Evolutionary conservation across 2,888 invertebrate genomes (phyloP), one percentile per base, ranked within the genome.

Genomic region (Heteromurus nitidus): DNA sequence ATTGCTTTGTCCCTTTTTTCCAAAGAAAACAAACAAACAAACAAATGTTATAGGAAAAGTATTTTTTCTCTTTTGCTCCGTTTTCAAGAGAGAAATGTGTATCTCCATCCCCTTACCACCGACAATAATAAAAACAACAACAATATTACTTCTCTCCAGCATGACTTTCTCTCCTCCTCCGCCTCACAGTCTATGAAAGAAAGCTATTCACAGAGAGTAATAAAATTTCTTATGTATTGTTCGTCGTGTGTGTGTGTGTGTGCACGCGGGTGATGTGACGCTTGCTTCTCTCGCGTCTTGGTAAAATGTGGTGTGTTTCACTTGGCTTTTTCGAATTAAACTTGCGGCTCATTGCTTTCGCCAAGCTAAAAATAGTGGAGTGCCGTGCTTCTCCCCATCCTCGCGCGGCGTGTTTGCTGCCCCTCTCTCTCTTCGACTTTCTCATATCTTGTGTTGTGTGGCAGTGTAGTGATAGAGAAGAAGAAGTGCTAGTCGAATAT

Each of bases 281-380:
- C 18, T n/a, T 50, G 13, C 18, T 18, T 50, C 53, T 58, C 36
- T 42, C n/a, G 31, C 18, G n/a, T 50, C 26, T 67, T 28, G n/a
- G 18, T 44, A 28, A 47, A 67, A 47, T 64, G 69, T 60, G 50
- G 60, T 53, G 64, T 47, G 64, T 81, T 75, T 81, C 80, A 68
- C 64, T 81, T 80, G 80, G 72, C 73, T 72, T 80, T 74, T 74
- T 68, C 28, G 73, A 81, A 81, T 81, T 81, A 75, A 81, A 81
- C 80, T 80, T 75, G 74, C 80, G 80, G 80, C 80, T 81, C 80
- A 74, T 81, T 81, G 64, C 80, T 81, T 81, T 69, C 75, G 69
- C 80, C 80, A 58, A 58, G 58, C 30, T 53, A n/a, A n/a, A n/a
- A n/a, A n/a, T n/a, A n/a, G n/a, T n/a, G n/a, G n/a, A n/a, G n/a